Evolutionary conservation across 2,113 vertebrate species (phyloP).

Genomic region (Petaurus breviceps): DNA sequence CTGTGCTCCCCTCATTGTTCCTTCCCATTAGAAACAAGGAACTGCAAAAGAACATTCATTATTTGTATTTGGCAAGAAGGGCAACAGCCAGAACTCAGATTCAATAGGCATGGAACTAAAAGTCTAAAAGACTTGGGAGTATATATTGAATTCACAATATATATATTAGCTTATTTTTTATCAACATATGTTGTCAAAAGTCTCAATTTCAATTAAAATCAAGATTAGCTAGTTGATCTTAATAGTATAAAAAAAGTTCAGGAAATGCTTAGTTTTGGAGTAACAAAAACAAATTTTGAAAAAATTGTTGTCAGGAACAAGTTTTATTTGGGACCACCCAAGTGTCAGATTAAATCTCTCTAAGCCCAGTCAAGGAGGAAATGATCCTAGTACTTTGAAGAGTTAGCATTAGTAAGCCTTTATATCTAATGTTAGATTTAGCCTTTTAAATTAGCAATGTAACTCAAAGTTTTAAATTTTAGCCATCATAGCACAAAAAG

Average conservation of each 20-base stretch:
- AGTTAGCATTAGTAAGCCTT: background rate
- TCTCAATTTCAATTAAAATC: background rate
- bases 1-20: constrained; percentile 57
- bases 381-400: background rate
- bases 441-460: background rate
- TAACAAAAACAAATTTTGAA: background rate
- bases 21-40: constrained; percentile 65
- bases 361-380: background rate
- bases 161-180: background rate
- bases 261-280: background rate
- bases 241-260: background rate
- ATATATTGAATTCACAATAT: background rate
- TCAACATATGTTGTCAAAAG: background rate
- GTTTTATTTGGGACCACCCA: background rate
- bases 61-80: constrained; percentile 74
- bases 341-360: background rate
- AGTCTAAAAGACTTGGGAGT: constrained; percentile 30
- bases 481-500: background rate
- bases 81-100: constrained; percentile 37
- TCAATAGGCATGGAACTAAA: constrained; percentile 47
- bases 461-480: background rate
- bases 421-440: background rate
- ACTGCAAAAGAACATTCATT: constrained; percentile 73
- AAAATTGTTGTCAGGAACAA: background rate
- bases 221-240: background rate